Conservation (phyloP, 2,113 vertebrate genomes). For the Colinus virginianus region DNA sequence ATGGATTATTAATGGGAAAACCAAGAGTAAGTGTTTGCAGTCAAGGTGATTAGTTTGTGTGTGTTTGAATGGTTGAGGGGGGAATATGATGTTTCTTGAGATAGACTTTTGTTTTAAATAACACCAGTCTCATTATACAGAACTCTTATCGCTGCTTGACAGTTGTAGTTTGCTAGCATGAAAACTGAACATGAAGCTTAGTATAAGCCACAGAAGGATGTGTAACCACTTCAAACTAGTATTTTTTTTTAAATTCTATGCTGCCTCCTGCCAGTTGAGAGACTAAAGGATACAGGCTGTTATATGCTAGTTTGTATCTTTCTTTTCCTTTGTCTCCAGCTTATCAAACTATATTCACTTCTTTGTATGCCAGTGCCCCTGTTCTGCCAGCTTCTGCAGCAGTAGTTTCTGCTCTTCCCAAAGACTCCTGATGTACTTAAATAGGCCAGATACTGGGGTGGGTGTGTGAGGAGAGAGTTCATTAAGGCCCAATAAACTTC, state of each 20-base stretch:
- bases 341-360: not conserved
- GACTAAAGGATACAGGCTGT: not conserved
- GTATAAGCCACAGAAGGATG: not conserved
- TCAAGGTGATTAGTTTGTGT: not conserved
- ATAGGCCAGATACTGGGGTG: rapidly evolving
- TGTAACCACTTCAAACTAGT: not conserved
- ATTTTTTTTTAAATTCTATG: not conserved
- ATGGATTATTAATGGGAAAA: not conserved
- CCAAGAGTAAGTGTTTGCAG: not conserved
- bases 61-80: not conserved
- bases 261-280: not conserved
- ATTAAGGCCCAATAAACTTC: not conserved
- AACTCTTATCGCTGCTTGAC: not conserved
- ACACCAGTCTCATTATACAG: not conserved
- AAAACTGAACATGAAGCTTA: not conserved
- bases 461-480: not conserved
- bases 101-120: not conserved
- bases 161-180: not conserved
- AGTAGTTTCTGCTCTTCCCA: not conserved
- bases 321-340: not conserved
- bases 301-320: not conserved
- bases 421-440: not conserved
- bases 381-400: not conserved
- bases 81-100: not conserved
- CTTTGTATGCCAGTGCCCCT: not conserved